Evolutionary conservation across 2,888 invertebrate genomes (phyloP).

Genomic region (Eupithecia subfuscata): DNA sequence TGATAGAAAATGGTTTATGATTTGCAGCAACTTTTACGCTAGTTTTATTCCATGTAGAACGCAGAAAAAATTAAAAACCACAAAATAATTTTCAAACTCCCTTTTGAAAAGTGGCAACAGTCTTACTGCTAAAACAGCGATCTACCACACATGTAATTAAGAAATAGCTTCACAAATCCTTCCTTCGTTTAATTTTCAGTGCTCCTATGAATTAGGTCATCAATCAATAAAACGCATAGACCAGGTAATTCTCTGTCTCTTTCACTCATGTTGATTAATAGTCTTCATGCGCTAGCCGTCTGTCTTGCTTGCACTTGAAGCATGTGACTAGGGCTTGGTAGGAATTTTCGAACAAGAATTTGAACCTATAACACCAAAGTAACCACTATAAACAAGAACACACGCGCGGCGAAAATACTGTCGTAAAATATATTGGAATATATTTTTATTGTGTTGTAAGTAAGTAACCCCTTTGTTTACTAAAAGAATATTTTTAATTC

Average conservation of each 20-base stretch:
- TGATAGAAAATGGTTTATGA: no score
- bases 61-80: no score
- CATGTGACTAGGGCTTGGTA: not conserved
- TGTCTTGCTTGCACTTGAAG: not conserved
- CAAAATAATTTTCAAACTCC: no score
- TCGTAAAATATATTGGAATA: no score
- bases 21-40: no score
- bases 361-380: no score
- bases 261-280: not conserved
- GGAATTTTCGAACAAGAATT: no score
- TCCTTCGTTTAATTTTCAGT: not conserved
- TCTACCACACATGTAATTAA: not conserved
- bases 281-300: not conserved
- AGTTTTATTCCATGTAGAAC: no score
- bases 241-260: not conserved
- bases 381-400: not conserved
- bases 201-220: not conserved
- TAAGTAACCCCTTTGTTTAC: no score
- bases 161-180: not conserved
- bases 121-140: not conserved
- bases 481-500: no score
- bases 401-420: no score
- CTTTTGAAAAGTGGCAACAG: not conserved
- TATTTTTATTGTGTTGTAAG: no score
- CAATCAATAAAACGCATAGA: conserved; percentile 5